Percentiles rank a stretch among this genome's conserved stretches.
phyloP scores from a whole-genome alignment of 2,797 vertebrate genomes.

The Hozukius guyotensis region DNA sequence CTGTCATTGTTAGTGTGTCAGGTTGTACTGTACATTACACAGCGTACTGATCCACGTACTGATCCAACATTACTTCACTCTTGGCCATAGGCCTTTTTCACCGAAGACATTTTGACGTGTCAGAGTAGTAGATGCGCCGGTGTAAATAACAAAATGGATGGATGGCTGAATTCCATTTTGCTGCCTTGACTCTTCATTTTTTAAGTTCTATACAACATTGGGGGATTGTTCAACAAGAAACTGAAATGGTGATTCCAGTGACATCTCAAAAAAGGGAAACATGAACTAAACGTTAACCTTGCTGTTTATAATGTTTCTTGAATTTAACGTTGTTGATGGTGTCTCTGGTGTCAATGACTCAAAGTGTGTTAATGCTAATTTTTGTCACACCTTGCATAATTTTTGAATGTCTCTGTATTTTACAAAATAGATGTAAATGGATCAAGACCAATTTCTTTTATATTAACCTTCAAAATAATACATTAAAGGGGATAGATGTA shows the following conservation, averaged over 20 bases:
- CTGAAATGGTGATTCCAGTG: background rate
- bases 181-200: background rate
- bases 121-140: too few relatives aligned
- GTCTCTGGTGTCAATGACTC: background rate
- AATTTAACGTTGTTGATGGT: background rate
- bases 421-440: background rate
- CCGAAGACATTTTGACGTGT: too few relatives aligned
- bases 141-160: too few relatives aligned
- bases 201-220: background rate
- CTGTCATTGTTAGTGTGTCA: constrained; percentile 5
- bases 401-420: background rate
- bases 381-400: background rate
- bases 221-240: background rate
- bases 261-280: background rate
- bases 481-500: background rate
- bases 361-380: background rate
- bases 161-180: too few relatives aligned
- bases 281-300: background rate
- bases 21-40: constrained; percentile 3
- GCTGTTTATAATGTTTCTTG: background rate
- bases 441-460: background rate
- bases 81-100: too few relatives aligned
- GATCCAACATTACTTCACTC: background rate
- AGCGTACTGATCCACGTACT: background rate
- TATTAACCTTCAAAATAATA: background rate